A percentile compares a stretch with the other conserved stretches of the same genome.
Conservation (phyloP, 2,113 vertebrate species). For the Myxocyprinus asiaticus region DNA sequence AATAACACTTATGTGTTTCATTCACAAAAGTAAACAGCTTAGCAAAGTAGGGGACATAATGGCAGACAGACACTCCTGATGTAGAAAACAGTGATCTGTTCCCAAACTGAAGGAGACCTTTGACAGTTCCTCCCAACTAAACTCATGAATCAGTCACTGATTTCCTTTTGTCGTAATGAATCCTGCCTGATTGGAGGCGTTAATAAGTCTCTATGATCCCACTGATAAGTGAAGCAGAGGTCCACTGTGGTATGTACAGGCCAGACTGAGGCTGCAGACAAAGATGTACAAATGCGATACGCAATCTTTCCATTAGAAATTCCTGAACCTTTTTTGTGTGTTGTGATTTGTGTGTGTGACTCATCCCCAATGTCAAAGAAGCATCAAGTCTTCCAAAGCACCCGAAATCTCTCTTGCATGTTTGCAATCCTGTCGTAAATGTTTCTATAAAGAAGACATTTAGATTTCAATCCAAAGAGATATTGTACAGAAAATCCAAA, state of each 20-base stretch:
- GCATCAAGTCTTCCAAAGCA: background rate
- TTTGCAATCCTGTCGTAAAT: conserved; percentile 64
- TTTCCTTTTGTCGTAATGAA: conserved; percentile 30
- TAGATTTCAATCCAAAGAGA: conserved; percentile 69
- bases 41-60: background rate
- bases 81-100: conserved; percentile 1
- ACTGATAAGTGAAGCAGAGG: conserved; percentile 59
- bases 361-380: background rate
- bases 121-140: conserved; percentile 59
- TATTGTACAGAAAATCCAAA: conserved; percentile 69
- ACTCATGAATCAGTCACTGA: conserved; percentile 63
- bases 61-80: background rate
- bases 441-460: conserved; percentile 47
- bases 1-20: background rate
- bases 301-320: background rate
- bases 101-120: background rate
- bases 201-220: conserved; percentile 57
- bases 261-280: conserved; percentile 41
- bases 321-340: background rate
- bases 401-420: conserved; percentile 58
- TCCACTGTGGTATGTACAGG: conserved; percentile 58
- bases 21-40: background rate
- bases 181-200: conserved; percentile 48
- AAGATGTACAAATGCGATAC: conserved; percentile 19
- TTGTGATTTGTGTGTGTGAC: background rate